Base-by-base conservation (phyloP, 1,140 invertebrate genomes). In the Mercenaria mercenaria region DNA sequence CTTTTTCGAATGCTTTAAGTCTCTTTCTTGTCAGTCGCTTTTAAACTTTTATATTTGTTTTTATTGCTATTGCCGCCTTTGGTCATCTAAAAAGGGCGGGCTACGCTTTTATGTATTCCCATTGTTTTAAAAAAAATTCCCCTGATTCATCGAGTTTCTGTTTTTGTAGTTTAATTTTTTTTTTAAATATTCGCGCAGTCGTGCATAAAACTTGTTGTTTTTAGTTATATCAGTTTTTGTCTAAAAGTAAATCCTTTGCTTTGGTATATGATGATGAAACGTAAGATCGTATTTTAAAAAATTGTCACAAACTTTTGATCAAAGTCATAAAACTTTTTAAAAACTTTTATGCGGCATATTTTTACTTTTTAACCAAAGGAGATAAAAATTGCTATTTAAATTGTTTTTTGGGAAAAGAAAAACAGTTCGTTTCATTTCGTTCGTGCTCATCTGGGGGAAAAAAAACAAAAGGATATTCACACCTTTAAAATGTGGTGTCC, bases 131-230 rank as follows among this genome's bases (percentile, higher is more conserved):
- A 47, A 79, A 50, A 79, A 79, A 79, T 29, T 26, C 2, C 0
- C 11, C 50, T 52, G 41, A 50, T 52, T 56, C 41, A 56, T 79
- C 18, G 18, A 41, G n/a, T 52, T n/a, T n/a, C 26, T 79, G 76
- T 52, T 26, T 47, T 79, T 79, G 76, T 52, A 79, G 76, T 79
- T 79, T n/a, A 56, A 50, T 43, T 50, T 79, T 50, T 50, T 50
- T 79, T 79, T 79, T 79, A 79, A 79, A 79, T 79, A 79, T 79
- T 47, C 37, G 47, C 15, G 26, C 76, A 26, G 76, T 79, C 76
- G 29, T 18, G 13, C 76, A 79, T 79, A 50, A 79, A 79, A 79
- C 47, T 47, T 79, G 76, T 50, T 79, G 50, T 79, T 56, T 74
- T 56, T 32, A 56, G 41, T 79, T 34, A 47, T 79, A 79, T 79